phyloP scores from a whole-genome alignment of 2,113 vertebrate species.

The Aegotheles bennettii region DNA sequence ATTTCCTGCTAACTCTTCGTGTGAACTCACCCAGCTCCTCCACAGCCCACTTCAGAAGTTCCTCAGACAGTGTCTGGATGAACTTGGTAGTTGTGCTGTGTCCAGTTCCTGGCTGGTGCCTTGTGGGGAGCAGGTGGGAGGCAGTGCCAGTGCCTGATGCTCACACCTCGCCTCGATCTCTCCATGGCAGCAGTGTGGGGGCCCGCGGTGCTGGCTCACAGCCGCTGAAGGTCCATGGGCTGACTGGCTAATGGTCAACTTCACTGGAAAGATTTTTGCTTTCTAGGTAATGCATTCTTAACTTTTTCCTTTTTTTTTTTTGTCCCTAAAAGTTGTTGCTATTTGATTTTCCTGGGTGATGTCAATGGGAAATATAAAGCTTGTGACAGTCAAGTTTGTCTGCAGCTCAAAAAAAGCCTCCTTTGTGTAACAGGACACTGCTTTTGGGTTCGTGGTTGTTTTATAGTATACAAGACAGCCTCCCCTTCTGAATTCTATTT shows the following conservation, averaged over 20 bases:
- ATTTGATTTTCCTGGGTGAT: background rate
- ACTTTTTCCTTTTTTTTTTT: background rate
- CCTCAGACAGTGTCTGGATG: background rate
- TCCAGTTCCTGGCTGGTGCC: background rate
- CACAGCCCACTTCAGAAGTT: background rate
- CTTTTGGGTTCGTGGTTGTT: background rate
- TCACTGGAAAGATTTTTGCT: background rate
- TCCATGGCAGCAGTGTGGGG: accelerated
- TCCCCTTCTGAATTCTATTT: background rate
- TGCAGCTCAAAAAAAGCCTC: background rate
- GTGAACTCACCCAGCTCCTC: background rate
- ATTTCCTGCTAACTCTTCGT: background rate
- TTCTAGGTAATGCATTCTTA: background rate
- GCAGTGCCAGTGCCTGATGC: too few species aligned
- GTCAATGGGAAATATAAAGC: background rate
- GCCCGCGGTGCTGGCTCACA: too few species aligned
- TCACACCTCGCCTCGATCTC: background rate
- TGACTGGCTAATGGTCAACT: background rate
- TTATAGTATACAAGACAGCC: background rate
- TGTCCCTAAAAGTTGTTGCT: background rate
- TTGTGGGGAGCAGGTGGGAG: background rate
- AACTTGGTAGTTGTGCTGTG: background rate
- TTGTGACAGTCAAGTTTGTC: background rate
- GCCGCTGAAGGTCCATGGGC: accelerated
- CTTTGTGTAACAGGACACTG: background rate